Percentiles rank a stretch among this genome's conserved stretches.
These are phyloP conservation scores for Argyra leucocephala DNA, from an alignment of 2,888 invertebrate genomes.

Conservation along the genomic window DNA sequence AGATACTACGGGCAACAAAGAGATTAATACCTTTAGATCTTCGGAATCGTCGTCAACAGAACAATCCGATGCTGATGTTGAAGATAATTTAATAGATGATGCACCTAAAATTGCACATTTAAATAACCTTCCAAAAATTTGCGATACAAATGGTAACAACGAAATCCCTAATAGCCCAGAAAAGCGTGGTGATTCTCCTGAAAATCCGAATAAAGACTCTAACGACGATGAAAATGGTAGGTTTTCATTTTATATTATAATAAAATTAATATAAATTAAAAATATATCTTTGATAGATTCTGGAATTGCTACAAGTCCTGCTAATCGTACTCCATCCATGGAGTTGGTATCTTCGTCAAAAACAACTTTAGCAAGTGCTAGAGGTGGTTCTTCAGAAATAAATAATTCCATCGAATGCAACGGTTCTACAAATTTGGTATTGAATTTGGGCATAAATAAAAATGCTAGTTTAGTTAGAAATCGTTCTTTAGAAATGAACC, in stretches of 20 bases:
- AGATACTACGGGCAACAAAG: not conserved
- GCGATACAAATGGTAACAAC: conserved; percentile 39
- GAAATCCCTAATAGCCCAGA: conserved; percentile 38
- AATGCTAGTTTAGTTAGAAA: conserved; percentile 36
- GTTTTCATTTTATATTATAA: too few relatives aligned
- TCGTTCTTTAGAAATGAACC: conserved; percentile 25
- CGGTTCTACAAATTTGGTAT: conserved; percentile 28
- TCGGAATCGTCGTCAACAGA: conserved; percentile 48
- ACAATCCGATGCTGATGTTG: conserved; percentile 71
- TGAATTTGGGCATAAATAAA: conserved; percentile 36
- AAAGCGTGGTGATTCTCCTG: conserved; percentile 50
- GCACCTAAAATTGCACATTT: conserved; percentile 8
- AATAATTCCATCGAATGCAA: conserved; percentile 17
- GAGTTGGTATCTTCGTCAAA: conserved; percentile 17
- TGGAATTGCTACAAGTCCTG: conserved; percentile 41
- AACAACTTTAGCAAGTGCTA: conserved; percentile 7
- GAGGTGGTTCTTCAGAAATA: conserved; percentile 22
- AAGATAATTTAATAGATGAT: conserved; percentile 62
- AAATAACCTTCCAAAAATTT: conserved; percentile 11
- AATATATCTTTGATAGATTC: conserved; percentile 31
- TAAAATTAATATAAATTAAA: not conserved
- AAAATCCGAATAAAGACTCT: conserved; percentile 48
- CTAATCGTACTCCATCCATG: conserved; percentile 28
- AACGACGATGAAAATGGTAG: conserved; percentile 47
- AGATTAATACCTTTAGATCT: not conserved